A percentile compares a stretch with the other conserved stretches of the same genome.
Conservation (phyloP, 1,140 invertebrate genomes). For the Marisa cornuarietis region DNA sequence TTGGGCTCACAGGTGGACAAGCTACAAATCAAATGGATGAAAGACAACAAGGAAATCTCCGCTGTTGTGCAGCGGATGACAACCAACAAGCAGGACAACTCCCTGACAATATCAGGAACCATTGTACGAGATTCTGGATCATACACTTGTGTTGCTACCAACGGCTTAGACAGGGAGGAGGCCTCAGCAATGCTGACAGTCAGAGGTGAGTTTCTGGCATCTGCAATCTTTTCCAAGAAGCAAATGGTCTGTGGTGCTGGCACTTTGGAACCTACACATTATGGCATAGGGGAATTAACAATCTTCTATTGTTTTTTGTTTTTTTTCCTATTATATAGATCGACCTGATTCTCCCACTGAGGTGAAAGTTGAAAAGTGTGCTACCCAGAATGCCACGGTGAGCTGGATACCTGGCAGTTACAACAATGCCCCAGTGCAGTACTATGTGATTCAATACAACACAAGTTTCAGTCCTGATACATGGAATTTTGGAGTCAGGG, state of each 20-base stretch:
- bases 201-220: slow-evolving; percentile 72
- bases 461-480: slow-evolving; percentile 92
- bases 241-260: neutral
- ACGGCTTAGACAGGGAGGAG: slow-evolving; percentile 84
- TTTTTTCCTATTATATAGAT: slow-evolving; percentile 71
- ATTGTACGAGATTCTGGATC: slow-evolving; percentile 92
- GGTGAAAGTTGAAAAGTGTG: slow-evolving; percentile 54
- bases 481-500: slow-evolving; percentile 72
- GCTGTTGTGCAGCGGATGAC: slow-evolving; percentile 75
- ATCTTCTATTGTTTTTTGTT: slow-evolving; percentile 78
- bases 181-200: slow-evolving; percentile 90
- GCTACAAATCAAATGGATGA: slow-evolving; percentile 53
- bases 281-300: neutral
- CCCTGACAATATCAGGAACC: slow-evolving; percentile 92
- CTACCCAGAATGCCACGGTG: slow-evolving; percentile 77
- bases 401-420: slow-evolving; percentile 81
- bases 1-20: slow-evolving; percentile 35
- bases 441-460: slow-evolving; percentile 92
- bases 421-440: slow-evolving; percentile 92
- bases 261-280: neutral
- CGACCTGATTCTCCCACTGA: slow-evolving; percentile 89
- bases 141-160: slow-evolving; percentile 95
- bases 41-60: slow-evolving; percentile 73
- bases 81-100: slow-evolving; percentile 79
- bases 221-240: too few relatives aligned